Percentiles rank a stretch among this genome's conserved stretches.
These are phyloP conservation scores for Microcebus tavaratra DNA, from an alignment of 2,113 vertebrate species.

Conservation along the genomic window DNA sequence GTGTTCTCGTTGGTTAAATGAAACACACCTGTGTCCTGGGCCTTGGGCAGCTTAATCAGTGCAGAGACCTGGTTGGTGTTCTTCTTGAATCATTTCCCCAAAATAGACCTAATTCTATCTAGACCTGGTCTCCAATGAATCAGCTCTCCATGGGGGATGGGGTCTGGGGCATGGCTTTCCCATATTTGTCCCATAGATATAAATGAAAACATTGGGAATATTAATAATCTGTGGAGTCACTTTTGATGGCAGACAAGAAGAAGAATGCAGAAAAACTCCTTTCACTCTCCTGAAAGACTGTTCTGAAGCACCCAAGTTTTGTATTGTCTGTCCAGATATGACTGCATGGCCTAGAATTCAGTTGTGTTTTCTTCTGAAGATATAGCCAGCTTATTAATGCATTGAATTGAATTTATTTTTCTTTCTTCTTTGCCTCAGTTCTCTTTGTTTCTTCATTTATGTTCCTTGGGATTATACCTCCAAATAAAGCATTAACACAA, in stretches of 20 bases:
- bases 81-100: background rate
- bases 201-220: background rate
- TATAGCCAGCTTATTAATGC: background rate
- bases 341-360: background rate
- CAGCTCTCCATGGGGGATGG: background rate
- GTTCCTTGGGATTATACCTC: background rate
- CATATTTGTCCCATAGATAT: too few species aligned
- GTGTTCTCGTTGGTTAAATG: too few species aligned
- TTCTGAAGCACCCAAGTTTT: background rate
- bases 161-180: background rate
- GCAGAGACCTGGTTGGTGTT: background rate
- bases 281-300: background rate
- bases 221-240: too few species aligned
- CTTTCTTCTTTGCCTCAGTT: background rate
- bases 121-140: background rate
- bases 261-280: background rate
- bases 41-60: background rate
- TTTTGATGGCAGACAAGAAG: background rate
- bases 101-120: background rate
- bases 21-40: background rate
- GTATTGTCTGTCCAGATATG: background rate
- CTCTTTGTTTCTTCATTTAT: background rate
- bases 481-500: background rate
- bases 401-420: background rate
- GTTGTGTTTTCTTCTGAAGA: background rate